These are phyloP conservation scores for Chlorospingus semifuscus DNA, from an alignment of 2,797 vertebrate genomes.

Conservation along the genomic window DNA sequence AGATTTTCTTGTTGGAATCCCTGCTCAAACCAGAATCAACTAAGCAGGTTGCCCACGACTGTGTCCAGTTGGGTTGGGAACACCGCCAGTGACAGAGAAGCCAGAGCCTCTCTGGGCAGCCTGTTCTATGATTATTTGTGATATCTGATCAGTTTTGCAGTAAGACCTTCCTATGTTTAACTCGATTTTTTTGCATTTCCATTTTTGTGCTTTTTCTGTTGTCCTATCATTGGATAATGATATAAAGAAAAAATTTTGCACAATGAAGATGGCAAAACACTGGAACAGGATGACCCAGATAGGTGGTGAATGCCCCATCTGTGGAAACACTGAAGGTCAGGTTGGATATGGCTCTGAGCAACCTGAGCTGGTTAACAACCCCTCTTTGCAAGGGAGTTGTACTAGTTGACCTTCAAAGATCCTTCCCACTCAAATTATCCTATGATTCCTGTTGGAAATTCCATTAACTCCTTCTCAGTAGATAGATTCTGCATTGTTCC, in stretches of 20 bases:
- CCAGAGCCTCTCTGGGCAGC: not conserved
- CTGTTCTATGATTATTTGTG: not conserved
- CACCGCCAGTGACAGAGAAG: not conserved
- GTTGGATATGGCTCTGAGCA: not conserved
- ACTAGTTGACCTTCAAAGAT: not conserved
- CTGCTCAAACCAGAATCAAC: not conserved
- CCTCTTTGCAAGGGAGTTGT: not conserved
- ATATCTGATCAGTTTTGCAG: not conserved
- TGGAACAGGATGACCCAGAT: not conserved
- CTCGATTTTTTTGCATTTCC: not conserved
- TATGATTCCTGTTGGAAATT: not conserved
- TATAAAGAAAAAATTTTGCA: not conserved
- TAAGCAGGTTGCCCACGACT: rapidly evolving
- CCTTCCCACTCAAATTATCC: not conserved
- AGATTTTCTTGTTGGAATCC: not conserved
- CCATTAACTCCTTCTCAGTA: not conserved
- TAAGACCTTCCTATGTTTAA: not conserved
- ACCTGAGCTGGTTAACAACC: not conserved
- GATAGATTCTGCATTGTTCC: not conserved
- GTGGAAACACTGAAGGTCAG: not conserved
- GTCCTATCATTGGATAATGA: not conserved
- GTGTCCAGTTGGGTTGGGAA: not conserved
- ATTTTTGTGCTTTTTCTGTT: not conserved
- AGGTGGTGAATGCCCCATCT: not conserved
- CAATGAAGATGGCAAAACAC: not conserved